Evolutionary conservation across 2,113 vertebrate species (phyloP).

Genomic region (Bombycilla garrulus): DNA sequence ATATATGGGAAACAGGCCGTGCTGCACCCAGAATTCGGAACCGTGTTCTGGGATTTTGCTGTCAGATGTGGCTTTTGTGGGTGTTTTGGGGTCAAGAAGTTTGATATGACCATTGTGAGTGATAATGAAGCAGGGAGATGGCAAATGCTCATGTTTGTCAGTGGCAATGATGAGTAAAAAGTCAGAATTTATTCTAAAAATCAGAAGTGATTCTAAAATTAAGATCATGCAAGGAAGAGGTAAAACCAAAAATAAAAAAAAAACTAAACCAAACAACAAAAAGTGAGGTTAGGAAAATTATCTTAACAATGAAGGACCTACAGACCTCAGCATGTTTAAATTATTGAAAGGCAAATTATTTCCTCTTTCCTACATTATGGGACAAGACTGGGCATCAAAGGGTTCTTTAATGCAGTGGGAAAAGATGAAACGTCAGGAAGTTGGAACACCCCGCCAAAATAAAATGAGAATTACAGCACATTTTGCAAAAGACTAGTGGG

Average conservation of each 20-base stretch:
- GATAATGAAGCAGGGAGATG: neutral
- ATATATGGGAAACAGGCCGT: neutral
- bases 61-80: accelerated
- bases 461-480: neutral
- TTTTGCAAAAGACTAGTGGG: constrained; percentile 2
- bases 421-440: neutral
- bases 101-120: neutral
- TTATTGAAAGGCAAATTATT: neutral
- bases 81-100: neutral
- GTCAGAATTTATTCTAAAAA: neutral
- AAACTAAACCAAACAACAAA: too few relatives aligned
- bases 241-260: neutral
- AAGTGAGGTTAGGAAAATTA: neutral
- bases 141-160: accelerated
- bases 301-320: neutral
- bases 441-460: neutral
- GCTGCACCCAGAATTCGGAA: neutral
- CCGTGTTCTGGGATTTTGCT: neutral
- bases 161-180: neutral
- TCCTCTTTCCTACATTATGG: neutral
- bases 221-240: neutral
- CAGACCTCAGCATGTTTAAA: neutral
- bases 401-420: neutral
- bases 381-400: neutral
- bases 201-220: neutral